Base-by-base conservation (phyloP, 2,888 invertebrate species). In the Diloba caeruleocephala region DNA sequence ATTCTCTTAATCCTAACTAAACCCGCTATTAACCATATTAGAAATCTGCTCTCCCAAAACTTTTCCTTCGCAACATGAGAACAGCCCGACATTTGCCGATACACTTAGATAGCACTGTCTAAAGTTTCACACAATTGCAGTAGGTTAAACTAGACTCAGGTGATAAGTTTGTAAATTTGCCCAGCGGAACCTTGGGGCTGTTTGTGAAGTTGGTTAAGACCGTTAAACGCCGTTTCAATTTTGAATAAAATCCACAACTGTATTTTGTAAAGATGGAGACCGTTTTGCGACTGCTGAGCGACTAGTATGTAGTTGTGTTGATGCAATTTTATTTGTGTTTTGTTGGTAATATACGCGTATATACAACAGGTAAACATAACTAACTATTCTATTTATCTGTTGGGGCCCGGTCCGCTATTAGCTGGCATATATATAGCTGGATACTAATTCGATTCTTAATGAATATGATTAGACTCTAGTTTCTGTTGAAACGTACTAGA, bases 101-200 rank as follows among this genome's bases (percentile, higher is more conserved):
- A 51, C 45, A 52, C 34, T 50, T 19, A 43, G 31, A 32, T 34
- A 45, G 33, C 41, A 23, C 31, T 43, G 53, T 48, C 38, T 62
- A 33, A 48, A 63, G 49, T 63, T 59, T 9, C 49, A 15, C 25
- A 25, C 38, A 29, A 15, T 45, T 19, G 23, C 28, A 43, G 8
- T 66, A 59, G 65, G 65, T 64, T 38, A 17, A 57, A 32, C 37
- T 36, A 33, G 12, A 41, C 15, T 14, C 50, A 46, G 37, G 29
- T 41, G 36, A 57, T 43, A 42, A 61, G 66, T 62, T 66, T 54
- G 57, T 54, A 56, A 52, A 65, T 65, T 56, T 65, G 28, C 52
- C 49, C 60, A 38, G 45, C 28, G 37, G 49, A 31, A 37, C 46
- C 67, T 34, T 21, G 46, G 15, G 53, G 66, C 67, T 51, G 44